phyloP scores from a whole-genome alignment of 2,888 invertebrate species.

The Lacanobia oleracea region DNA sequence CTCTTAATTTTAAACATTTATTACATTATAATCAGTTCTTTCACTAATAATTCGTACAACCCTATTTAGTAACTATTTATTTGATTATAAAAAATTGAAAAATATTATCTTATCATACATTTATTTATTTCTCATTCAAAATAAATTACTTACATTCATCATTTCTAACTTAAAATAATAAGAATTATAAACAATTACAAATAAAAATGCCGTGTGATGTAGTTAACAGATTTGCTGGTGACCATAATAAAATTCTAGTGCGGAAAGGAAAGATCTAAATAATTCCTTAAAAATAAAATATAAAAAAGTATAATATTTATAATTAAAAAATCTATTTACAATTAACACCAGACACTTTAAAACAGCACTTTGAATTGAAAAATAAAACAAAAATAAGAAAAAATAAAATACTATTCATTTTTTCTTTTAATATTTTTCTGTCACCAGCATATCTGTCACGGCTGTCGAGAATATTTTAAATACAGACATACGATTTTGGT shows the following conservation, averaged over 20 bases:
- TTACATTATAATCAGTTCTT: conserved; percentile 78
- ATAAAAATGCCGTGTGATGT: conserved; percentile 20
- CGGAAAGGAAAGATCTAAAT: conserved; percentile 14
- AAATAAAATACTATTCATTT: neutral
- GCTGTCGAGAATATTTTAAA: conserved; percentile 33
- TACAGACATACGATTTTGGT: conserved; percentile 41
- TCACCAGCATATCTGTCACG: conserved; percentile 24
- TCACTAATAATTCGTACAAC: conserved; percentile 67
- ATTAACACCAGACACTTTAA: conserved; percentile 23
- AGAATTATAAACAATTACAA: conserved; percentile 24
- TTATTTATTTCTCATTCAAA: conserved; percentile 57
- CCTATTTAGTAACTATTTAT: conserved; percentile 55
- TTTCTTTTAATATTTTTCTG: conserved; percentile 8
- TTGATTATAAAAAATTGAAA: conserved; percentile 57
- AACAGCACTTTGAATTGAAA: conserved; percentile 24
- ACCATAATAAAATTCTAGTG: conserved; percentile 13
- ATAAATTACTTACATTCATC: conserved; percentile 76
- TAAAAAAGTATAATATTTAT: conserved; percentile 33
- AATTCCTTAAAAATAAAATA: conserved; percentile 45
- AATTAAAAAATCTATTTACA: conserved; percentile 30
- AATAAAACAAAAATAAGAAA: neutral
- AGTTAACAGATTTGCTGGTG: conserved; percentile 22
- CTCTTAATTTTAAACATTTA: conserved; percentile 62
- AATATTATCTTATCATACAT: conserved; percentile 38
- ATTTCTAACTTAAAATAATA: conserved; percentile 47